phyloP scores from a whole-genome alignment of 1,140 invertebrate genomes.

The Euschistus heros region DNA sequence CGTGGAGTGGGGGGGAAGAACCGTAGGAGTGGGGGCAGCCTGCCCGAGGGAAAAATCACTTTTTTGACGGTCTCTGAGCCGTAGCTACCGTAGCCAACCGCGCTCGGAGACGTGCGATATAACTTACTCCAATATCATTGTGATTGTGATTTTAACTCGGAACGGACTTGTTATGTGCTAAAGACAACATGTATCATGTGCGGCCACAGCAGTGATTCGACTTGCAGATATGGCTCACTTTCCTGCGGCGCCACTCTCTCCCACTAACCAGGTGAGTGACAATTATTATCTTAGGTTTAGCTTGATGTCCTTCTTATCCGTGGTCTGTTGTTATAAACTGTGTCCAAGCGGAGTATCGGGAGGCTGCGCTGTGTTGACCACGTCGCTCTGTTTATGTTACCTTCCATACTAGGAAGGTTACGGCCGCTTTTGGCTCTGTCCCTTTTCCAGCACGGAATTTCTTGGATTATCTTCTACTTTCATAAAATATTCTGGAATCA shows the following conservation, averaged over 20 bases:
- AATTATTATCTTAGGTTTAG: neutral
- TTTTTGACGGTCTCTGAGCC: conserved; percentile 18
- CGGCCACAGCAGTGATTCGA: conserved; percentile 8
- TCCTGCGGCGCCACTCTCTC: conserved; percentile 8
- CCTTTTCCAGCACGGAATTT: too few species aligned
- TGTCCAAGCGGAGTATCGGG: too few species aligned
- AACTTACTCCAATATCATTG: too few species aligned
- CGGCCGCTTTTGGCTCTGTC: neutral
- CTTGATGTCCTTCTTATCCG: neutral
- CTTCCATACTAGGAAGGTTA: conserved; percentile 9
- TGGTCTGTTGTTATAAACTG: too few species aligned
- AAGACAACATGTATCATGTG: conserved; percentile 22
- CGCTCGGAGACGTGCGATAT: neutral
- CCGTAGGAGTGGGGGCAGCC: conserved; percentile 10
- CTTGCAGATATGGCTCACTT: conserved; percentile 20
- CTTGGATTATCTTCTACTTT: too few species aligned
- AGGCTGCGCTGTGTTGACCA: neutral
- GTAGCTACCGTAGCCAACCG: neutral
- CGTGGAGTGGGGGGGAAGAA: neutral
- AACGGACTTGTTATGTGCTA: neutral
- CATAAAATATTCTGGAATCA: too few species aligned
- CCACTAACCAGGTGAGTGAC: conserved; percentile 15
- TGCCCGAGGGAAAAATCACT: conserved; percentile 14
- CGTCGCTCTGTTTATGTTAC: conserved; percentile 14
- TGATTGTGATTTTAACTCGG: neutral